Percentiles rank a stretch among this genome's conserved stretches.
These are phyloP conservation scores for Semotilus atromaculatus DNA, from an alignment of 2,797 vertebrate species.

Conservation along the genomic window DNA sequence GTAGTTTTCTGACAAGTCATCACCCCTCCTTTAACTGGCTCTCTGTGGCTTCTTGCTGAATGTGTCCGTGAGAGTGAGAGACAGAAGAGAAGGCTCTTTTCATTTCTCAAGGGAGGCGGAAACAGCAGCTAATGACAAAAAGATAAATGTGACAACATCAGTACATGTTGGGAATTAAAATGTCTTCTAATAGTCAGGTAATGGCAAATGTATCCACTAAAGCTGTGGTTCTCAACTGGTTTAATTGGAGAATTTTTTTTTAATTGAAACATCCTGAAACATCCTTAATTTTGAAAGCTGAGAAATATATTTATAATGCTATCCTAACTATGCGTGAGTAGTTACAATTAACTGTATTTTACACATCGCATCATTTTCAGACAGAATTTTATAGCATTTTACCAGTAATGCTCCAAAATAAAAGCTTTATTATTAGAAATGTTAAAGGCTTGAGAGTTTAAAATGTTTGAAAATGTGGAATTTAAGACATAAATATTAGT, in stretches of 20 bases:
- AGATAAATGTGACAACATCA: neutral
- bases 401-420: neutral
- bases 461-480: neutral
- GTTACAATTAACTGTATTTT: neutral
- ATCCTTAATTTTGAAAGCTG: neutral
- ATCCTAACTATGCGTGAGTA: neutral
- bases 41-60: neutral
- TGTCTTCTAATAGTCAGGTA: neutral
- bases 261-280: neutral
- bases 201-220: neutral
- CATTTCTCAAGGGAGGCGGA: conserved; percentile 41
- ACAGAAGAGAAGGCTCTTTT: conserved; percentile 5
- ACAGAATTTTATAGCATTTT: neutral
- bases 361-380: too few species aligned
- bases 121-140: conserved; percentile 42
- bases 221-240: neutral
- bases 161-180: neutral
- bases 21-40: neutral
- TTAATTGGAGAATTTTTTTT: neutral
- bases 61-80: neutral
- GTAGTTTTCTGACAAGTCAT: neutral
- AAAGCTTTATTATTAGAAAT: neutral
- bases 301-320: neutral
- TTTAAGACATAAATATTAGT: neutral
- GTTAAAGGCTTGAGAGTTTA: neutral